Conservation (phyloP, 2,113 vertebrate genomes). For the Tringa solitaria region DNA sequence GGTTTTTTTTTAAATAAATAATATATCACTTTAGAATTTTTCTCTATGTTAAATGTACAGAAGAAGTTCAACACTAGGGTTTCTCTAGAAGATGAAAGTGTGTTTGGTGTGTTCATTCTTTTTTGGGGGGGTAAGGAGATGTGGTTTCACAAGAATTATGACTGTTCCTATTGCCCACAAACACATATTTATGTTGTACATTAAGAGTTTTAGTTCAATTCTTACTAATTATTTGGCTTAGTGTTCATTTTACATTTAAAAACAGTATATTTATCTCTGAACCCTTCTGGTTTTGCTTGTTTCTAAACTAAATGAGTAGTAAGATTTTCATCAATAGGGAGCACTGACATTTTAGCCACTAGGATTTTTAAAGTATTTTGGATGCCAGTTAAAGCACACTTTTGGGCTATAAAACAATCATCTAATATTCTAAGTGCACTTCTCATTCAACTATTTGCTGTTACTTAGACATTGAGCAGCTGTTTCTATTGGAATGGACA, state of each 20-base stretch:
- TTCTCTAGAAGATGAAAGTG: not conserved
- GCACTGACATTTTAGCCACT: not conserved
- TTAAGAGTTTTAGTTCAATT: not conserved
- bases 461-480: not conserved
- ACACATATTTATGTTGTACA: not conserved
- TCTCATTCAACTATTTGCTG: not conserved
- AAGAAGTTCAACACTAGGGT: not conserved
- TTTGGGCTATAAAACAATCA: not conserved
- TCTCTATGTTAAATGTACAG: not conserved
- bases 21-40: not conserved
- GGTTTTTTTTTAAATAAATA: not conserved
- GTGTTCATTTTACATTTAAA: not conserved
- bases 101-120: not conserved
- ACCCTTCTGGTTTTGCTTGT: not conserved
- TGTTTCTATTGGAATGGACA: not conserved
- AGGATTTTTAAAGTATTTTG: not conserved
- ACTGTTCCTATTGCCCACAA: not conserved
- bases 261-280: not conserved
- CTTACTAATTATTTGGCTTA: not conserved
- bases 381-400: not conserved
- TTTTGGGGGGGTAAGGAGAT: not conserved
- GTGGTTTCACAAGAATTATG: not conserved
- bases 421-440: not conserved
- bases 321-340: not conserved
- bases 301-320: not conserved